These are phyloP conservation scores for Psammodynastes pulverulentus DNA, from an alignment of 2,113 vertebrate species.

Conservation along the genomic window DNA sequence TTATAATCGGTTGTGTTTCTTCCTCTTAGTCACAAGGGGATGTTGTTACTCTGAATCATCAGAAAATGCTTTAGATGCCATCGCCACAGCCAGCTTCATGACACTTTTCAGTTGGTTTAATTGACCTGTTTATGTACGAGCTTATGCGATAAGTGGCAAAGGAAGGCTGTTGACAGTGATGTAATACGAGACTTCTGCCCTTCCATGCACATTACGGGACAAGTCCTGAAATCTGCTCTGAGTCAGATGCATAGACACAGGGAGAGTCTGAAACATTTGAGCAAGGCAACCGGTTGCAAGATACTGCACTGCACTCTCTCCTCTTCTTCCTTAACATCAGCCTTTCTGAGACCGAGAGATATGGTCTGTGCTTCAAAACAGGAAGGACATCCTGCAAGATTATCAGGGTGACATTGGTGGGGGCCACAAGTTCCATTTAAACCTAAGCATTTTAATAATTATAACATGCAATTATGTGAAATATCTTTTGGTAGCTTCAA, in stretches of 20 bases:
- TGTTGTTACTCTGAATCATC: not conserved
- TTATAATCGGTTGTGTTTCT: not conserved
- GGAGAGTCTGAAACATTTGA: not conserved
- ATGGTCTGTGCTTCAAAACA: not conserved
- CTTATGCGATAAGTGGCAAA: not conserved
- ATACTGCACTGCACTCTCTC: not conserved
- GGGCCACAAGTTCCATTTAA: not conserved
- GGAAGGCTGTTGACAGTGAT: not conserved
- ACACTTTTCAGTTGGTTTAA: not conserved
- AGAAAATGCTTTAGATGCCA: not conserved
- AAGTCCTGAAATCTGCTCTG: not conserved
- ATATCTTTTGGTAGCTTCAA: not conserved
- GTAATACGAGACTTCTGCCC: not conserved
- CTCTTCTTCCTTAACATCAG: not conserved
- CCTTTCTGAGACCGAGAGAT: not conserved
- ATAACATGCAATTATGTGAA: not conserved
- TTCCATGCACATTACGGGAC: not conserved
- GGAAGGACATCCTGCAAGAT: not conserved
- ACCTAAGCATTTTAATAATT: not conserved
- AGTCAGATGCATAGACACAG: not conserved
- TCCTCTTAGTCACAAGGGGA: conserved; percentile 8
- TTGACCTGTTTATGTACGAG: not conserved
- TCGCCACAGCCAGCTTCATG: not conserved
- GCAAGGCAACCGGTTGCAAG: not conserved
- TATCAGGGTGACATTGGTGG: not conserved